These are phyloP conservation scores for Polypedilum vanderplanki DNA, from an alignment of 1,140 invertebrate genomes.

Conservation along the genomic window DNA sequence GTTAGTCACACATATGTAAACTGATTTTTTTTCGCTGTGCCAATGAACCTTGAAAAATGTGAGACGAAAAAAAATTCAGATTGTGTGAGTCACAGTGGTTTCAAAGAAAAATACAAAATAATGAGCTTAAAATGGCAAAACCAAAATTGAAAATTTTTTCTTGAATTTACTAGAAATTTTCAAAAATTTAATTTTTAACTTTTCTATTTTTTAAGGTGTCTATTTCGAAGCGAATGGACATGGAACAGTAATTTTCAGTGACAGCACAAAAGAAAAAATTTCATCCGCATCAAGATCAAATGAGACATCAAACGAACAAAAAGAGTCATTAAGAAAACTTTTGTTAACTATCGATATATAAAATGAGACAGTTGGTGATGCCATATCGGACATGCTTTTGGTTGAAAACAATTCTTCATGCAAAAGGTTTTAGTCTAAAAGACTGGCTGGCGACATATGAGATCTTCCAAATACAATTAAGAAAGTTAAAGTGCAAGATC, in stretches of 20 bases:
- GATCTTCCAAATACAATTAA: constrained; percentile 85
- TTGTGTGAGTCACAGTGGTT: too few species aligned
- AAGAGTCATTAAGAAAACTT: constrained; percentile 54
- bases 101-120: too few species aligned
- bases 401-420: constrained; percentile 85
- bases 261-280: constrained; percentile 52
- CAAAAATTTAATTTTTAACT: neutral
- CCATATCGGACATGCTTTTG: constrained; percentile 88
- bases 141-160: too few species aligned
- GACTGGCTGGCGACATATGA: constrained; percentile 65
- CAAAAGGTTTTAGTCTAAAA: constrained; percentile 65
- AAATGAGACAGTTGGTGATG: constrained; percentile 95
- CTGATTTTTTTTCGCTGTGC: too few species aligned
- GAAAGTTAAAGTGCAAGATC: constrained; percentile 83
- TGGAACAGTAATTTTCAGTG: constrained; percentile 83
- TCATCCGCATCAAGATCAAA: constrained; percentile 40
- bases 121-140: too few species aligned
- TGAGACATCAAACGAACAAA: constrained; percentile 40
- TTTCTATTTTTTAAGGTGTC: constrained; percentile 45
- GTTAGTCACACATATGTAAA: too few species aligned
- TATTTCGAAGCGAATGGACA: constrained; percentile 99
- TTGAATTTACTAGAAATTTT: too few species aligned
- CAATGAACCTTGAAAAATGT: too few species aligned
- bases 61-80: too few species aligned
- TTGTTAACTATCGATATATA: constrained; percentile 71